Conservation (phyloP, 2,888 invertebrate species). For the Cabera pusaria region DNA sequence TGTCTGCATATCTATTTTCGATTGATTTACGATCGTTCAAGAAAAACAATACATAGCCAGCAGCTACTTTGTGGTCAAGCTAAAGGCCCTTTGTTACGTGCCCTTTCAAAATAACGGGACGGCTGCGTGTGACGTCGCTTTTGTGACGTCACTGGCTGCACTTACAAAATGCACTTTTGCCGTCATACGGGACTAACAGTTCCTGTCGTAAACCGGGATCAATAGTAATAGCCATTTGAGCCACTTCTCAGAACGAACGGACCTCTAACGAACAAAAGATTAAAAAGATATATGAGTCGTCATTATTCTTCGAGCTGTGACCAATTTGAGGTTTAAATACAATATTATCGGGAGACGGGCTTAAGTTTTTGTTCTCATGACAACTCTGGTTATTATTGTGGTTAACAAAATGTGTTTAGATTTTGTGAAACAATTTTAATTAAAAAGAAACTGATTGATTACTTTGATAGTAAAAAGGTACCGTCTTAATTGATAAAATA, state of each 20-base stretch:
- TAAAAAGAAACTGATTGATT: too few species aligned
- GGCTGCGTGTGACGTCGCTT: conserved; percentile 48
- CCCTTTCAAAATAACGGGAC: conserved; percentile 69
- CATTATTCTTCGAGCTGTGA: conserved; percentile 63
- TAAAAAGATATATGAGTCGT: conserved; percentile 63
- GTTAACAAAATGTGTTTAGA: too few species aligned
- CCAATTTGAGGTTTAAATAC: conserved; percentile 75
- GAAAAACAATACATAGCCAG: conserved; percentile 55
- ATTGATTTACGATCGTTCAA: conserved; percentile 54
- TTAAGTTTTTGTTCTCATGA: conserved; percentile 48
- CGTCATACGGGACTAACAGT: conserved; percentile 70
- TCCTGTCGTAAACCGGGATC: conserved; percentile 76
- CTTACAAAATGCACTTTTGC: conserved; percentile 75
- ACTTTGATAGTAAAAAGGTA: too few species aligned
- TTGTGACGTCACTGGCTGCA: conserved; percentile 70
- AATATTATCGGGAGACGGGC: conserved; percentile 51
- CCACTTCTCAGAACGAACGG: conserved; percentile 68
- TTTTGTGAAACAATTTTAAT: too few species aligned
- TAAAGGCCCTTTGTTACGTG: conserved; percentile 56
- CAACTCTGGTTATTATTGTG: conserved; percentile 51
- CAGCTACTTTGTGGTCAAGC: conserved; percentile 72
- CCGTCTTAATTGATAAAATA: too few species aligned
- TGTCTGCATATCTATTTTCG: conserved; percentile 29
- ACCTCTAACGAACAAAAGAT: conserved; percentile 60
- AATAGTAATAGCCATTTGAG: conserved; percentile 49